Evolutionary conservation across 2,113 vertebrate genomes (phyloP), one percentile per base, ranked within the genome.

Genomic region (Glaucomys volans): DNA sequence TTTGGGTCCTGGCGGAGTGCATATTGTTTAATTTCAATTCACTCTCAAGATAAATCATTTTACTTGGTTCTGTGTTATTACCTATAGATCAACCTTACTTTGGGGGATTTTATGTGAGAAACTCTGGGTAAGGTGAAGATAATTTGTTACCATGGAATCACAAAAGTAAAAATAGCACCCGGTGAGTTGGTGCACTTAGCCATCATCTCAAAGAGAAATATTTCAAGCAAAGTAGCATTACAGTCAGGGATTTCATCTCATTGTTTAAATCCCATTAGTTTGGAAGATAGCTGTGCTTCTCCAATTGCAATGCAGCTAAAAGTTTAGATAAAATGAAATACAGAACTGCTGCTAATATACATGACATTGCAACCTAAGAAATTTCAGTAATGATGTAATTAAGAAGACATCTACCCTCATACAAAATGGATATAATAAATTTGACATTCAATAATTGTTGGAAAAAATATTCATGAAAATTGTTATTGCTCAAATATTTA

Each of bases 121-220:
- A 84, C 2, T 9, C 35, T 88, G 40, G 10, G 5, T 71, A 79
- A 52, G n/a, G n/a, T 94, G 44, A 91, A 96, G 37, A 95, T 88
- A 89, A 85, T 92, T 95, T 95, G 92, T 97, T 97, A 92, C 79
- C 95, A 95, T 95, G 82, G 95, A 96, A 84, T 92, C 47, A 7
- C 17, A 95, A 32, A 83, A 83, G 72, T 85, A 96, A 93, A 95
- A 89, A 96, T 90, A 96, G 77, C 66, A 90, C 13, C 40, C 0
- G 0, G 69, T 77, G 86, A 95, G 57, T n/a, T 84, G 26, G 37
- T 94, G 42, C 71, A 72, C 20, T 67, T 71, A 64, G 44, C 59
- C 16, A 95, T 87, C 4, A 35, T 83, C 52, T 95, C 75, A 88
- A 95, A 86, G 14, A 10, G 57, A 97, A 93, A 77, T 42, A 95